Percentiles rank a stretch among this genome's conserved stretches.
Evolutionary conservation across 2,888 invertebrate species (phyloP).

Genomic region (Silvanus unidentatus): DNA sequence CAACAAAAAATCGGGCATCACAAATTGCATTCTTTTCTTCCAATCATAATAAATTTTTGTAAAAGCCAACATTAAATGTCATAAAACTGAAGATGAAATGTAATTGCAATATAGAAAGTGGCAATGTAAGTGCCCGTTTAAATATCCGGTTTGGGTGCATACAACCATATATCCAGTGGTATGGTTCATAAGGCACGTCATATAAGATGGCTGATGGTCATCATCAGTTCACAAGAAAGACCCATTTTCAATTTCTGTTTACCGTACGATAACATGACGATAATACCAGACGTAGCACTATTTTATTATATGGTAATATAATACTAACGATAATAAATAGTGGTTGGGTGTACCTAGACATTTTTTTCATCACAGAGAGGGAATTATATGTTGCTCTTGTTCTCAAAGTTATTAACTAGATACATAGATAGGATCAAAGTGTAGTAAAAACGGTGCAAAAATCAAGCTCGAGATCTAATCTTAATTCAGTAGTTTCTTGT

Average conservation of each 20-base stretch:
- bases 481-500: constrained; percentile 26
- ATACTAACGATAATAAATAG: too few species aligned
- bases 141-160: too few species aligned
- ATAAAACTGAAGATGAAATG: constrained; percentile 14
- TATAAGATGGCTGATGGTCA: too few species aligned
- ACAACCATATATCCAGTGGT: too few species aligned
- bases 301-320: too few species aligned
- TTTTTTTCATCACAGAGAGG: constrained; percentile 19
- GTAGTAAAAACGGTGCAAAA: constrained; percentile 25
- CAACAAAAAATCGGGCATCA: too few species aligned
- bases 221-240: too few species aligned
- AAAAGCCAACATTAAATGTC: constrained; percentile 13
- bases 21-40: background rate
- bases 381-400: constrained; percentile 25
- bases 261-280: too few species aligned
- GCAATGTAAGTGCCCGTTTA: too few species aligned
- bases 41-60: constrained; percentile 10
- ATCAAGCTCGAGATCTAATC: constrained; percentile 23
- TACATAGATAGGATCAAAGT: constrained; percentile 21
- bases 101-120: constrained; percentile 24
- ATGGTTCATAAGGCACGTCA: too few species aligned
- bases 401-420: constrained; percentile 16
- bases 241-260: too few species aligned
- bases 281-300: too few species aligned
- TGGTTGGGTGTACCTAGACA: constrained; percentile 12